Evolutionary conservation across 1,140 invertebrate species (phyloP).

Genomic region (Brachionus rubens): DNA sequence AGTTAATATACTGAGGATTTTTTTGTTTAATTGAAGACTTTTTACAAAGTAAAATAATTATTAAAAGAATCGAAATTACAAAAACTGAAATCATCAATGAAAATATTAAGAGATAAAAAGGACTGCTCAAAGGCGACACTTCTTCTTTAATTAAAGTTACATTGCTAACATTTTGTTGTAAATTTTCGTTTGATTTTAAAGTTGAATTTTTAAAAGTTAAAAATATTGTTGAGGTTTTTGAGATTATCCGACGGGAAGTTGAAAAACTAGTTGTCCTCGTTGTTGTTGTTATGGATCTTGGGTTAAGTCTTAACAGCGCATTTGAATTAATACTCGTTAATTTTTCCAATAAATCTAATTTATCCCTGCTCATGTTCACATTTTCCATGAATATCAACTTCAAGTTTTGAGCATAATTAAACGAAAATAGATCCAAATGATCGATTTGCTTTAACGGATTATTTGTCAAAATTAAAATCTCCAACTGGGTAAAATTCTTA

Average conservation of each 20-base stretch:
- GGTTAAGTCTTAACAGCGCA: not conserved
- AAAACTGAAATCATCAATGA: not conserved
- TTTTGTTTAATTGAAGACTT: not conserved
- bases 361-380: not conserved
- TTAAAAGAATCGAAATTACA: not conserved
- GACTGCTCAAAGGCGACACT: not conserved
- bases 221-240: not conserved
- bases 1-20: not conserved
- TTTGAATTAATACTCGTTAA: constrained; percentile 17
- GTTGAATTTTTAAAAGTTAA: too few species aligned
- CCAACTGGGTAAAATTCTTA: constrained; percentile 6
- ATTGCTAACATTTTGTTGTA: not conserved
- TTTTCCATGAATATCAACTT: constrained; percentile 8
- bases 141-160: not conserved
- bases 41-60: not conserved
- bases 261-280: not conserved
- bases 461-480: constrained; percentile 8
- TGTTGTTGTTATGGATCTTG: not conserved
- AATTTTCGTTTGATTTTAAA: not conserved
- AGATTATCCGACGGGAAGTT: not conserved
- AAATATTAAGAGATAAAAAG: constrained; percentile 13
- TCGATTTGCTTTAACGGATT: constrained; percentile 30
- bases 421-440: constrained; percentile 1
- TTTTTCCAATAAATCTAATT: not conserved
- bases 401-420: constrained; percentile 11